These are phyloP conservation scores for Prinia subflava DNA, from an alignment of 2,113 vertebrate species.

Conservation along the genomic window DNA sequence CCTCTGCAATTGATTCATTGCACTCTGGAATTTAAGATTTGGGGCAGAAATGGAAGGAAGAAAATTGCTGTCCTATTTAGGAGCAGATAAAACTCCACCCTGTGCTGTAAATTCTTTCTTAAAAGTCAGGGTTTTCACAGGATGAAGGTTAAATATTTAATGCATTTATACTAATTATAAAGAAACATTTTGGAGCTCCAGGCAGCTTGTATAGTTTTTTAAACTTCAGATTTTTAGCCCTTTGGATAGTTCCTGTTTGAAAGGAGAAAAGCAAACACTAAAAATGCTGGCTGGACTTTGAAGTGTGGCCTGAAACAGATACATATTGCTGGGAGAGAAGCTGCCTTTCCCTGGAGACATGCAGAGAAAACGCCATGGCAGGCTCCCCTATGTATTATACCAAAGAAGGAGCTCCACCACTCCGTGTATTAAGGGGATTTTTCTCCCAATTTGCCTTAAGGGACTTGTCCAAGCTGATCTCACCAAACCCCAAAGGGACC, in stretches of 20 bases:
- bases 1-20: not conserved
- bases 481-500: not conserved
- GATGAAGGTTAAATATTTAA: slow-evolving; percentile 15
- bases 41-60: not conserved
- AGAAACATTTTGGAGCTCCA: not conserved
- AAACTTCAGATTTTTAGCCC: not conserved
- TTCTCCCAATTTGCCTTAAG: not conserved
- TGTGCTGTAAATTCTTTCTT: not conserved
- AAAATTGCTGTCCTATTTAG: not conserved
- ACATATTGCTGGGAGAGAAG: not conserved
- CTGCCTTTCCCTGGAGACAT: not conserved
- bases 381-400: not conserved
- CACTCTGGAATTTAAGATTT: not conserved
- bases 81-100: not conserved
- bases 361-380: not conserved
- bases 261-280: slow-evolving; percentile 2
- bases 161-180: not conserved
- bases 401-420: not conserved
- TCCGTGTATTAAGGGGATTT: accelerated
- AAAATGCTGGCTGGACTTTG: not conserved
- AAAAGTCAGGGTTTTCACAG: not conserved
- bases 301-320: not conserved
- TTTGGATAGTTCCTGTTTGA: not conserved
- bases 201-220: not conserved
- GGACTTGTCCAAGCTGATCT: not conserved